Conservation (phyloP, 2,888 invertebrate genomes). For the Polymixis flavicincta region DNA sequence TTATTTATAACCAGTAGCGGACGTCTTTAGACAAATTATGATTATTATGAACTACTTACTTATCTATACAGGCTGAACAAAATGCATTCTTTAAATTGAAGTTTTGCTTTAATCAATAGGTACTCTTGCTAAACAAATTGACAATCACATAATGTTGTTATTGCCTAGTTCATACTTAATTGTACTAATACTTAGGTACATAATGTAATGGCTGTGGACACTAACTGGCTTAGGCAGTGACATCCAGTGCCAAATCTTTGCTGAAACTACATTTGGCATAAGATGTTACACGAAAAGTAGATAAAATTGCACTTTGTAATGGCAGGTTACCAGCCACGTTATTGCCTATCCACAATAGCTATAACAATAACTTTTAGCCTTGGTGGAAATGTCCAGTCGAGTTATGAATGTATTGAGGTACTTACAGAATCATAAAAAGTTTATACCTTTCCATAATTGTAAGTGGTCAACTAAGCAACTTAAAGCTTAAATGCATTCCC, state of each 20-base stretch:
- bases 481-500: too few relatives aligned
- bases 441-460: not conserved
- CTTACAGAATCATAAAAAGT: not conserved
- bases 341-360: constrained; percentile 18
- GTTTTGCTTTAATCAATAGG: not conserved
- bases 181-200: constrained; percentile 3
- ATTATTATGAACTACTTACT: not conserved
- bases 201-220: constrained; percentile 2
- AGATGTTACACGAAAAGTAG: constrained; percentile 48
- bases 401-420: not conserved
- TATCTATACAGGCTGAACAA: not conserved
- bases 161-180: not conserved
- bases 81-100: not conserved
- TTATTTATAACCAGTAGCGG: too few relatives aligned
- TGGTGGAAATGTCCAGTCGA: not conserved
- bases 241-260: constrained; percentile 47
- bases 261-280: constrained; percentile 58
- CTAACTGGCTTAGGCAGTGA: constrained; percentile 44
- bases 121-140: too few relatives aligned
- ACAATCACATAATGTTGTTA: not conserved
- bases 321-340: constrained; percentile 26
- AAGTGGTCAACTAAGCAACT: not conserved
- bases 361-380: constrained; percentile 6
- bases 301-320: constrained; percentile 28
- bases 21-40: too few relatives aligned